Conservation (phyloP, 2,113 vertebrate genomes). For the Theropithecus gelada region DNA sequence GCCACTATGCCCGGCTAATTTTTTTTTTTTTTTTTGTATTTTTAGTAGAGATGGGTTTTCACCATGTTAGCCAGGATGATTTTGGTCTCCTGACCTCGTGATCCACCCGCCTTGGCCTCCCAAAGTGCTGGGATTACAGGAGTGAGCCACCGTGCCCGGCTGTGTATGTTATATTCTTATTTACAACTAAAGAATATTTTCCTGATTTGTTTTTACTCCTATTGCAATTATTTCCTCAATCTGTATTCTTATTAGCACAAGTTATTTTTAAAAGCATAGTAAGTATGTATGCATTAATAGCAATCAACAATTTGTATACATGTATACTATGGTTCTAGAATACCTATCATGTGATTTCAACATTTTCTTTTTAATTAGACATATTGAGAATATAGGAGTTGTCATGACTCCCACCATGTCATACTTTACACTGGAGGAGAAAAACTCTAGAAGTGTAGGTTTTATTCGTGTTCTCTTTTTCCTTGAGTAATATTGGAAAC, state of each 20-base stretch:
- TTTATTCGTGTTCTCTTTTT: background rate
- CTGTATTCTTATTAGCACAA: background rate
- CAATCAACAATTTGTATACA: background rate
- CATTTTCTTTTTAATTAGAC: background rate
- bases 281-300: background rate
- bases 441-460: background rate
- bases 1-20: too few species aligned
- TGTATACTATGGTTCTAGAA: background rate
- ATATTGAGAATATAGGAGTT: background rate
- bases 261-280: background rate
- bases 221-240: slow-evolving; percentile 1
- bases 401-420: background rate
- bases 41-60: too few species aligned
- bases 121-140: too few species aligned
- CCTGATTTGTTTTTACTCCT: background rate
- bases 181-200: slow-evolving; percentile 9
- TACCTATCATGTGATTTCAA: background rate
- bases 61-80: too few species aligned
- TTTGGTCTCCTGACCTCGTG: too few species aligned
- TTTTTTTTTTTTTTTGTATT: too few species aligned
- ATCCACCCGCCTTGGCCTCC: too few species aligned
- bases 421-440: background rate
- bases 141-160: fast-evolving
- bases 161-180: background rate
- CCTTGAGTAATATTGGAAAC: background rate